A percentile compares a stretch with the other conserved stretches of the same genome.
phyloP scores from a whole-genome alignment of 53 echinoderm and acorn worm genomes.

The Astropecten irregularis region DNA sequence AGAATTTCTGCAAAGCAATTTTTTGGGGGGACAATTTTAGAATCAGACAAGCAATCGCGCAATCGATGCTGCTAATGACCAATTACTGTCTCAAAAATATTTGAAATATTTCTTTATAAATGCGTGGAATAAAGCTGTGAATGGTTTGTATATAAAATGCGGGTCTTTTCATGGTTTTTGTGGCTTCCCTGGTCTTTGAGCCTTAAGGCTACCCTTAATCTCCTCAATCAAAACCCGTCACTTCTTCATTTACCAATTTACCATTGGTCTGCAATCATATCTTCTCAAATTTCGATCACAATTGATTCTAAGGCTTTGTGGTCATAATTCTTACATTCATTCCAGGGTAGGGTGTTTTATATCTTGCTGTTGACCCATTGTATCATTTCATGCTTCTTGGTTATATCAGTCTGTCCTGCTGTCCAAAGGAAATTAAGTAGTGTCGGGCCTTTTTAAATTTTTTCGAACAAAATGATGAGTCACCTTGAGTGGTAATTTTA shows the following conservation, averaged over 20 bases:
- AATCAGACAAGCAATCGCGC: not conserved
- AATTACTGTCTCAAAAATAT: not conserved
- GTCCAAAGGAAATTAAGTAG: not conserved
- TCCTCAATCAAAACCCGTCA: constrained; percentile 32
- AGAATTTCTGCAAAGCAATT: too few species aligned
- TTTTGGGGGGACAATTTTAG: not conserved
- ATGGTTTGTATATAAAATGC: too few species aligned
- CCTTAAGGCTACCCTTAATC: not conserved
- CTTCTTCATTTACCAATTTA: constrained; percentile 46
- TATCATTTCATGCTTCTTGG: constrained; percentile 1
- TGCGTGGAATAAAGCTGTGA: too few species aligned
- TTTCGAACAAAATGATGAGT: too few species aligned
- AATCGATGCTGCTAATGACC: not conserved
- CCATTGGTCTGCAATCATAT: constrained; percentile 17
- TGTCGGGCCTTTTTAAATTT: too few species aligned
- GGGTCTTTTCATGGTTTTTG: too few species aligned
- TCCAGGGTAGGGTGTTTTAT: constrained; percentile 16
- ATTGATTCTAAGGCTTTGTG: too few species aligned
- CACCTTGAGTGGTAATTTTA: constrained; percentile 12
- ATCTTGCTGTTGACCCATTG: not conserved
- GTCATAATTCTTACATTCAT: not conserved
- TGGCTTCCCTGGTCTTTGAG: too few species aligned
- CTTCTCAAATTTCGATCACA: not conserved
- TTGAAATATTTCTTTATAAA: not conserved
- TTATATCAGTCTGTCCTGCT: not conserved